phyloP scores from a whole-genome alignment of 1,140 invertebrate species.

The Ectropis grisescens region DNA sequence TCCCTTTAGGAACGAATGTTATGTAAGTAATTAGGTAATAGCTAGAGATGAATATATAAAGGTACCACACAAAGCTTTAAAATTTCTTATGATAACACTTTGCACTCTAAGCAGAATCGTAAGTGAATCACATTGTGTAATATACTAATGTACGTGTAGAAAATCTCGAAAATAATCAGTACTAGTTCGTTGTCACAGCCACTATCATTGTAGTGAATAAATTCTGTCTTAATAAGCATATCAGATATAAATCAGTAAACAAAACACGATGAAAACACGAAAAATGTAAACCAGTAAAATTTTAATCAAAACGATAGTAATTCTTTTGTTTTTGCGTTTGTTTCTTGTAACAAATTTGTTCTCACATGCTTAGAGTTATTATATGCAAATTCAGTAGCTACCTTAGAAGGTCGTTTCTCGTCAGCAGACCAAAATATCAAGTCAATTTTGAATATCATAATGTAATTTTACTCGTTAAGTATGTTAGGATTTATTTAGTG shows the following conservation, averaged over 20 bases:
- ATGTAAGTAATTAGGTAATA: constrained; percentile 63
- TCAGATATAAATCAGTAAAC: too few species aligned
- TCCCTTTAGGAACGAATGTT: constrained; percentile 69
- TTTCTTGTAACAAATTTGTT: too few species aligned
- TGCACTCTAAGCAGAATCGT: constrained; percentile 59
- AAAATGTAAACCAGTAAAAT: too few species aligned
- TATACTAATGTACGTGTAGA: constrained; percentile 22
- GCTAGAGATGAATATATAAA: constrained; percentile 56
- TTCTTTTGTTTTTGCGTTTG: too few species aligned
- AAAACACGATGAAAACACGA: too few species aligned
- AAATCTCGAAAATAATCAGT: constrained; percentile 7
- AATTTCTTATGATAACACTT: constrained; percentile 67
- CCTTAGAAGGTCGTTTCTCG: constrained; percentile 24
- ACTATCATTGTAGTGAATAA: too few species aligned
- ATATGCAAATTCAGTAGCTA: too few species aligned
- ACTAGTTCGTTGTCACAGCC: too few species aligned
- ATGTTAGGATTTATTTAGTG: constrained; percentile 37
- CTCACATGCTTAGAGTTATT: too few species aligned
- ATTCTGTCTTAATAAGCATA: too few species aligned
- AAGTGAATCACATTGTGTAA: constrained; percentile 43
- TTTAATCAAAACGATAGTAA: too few species aligned
- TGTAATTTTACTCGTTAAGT: constrained; percentile 47
- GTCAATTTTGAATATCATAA: constrained; percentile 54
- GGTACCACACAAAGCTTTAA: constrained; percentile 69
- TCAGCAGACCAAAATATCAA: constrained; percentile 46